Evolutionary conservation across 2,888 invertebrate genomes (phyloP).

Genomic region (Tethea ocularis): DNA sequence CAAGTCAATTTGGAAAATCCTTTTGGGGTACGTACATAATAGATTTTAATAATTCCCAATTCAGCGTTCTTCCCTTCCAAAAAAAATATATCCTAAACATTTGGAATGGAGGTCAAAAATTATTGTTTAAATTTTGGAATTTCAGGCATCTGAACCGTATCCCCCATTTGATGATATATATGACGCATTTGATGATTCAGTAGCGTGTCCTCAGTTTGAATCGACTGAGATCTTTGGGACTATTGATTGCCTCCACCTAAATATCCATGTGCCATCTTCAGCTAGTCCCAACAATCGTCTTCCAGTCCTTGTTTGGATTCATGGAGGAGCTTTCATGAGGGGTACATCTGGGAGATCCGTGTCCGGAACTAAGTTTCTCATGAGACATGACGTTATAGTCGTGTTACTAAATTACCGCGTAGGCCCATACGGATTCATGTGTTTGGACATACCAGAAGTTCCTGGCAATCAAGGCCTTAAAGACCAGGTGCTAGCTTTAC

Average conservation of each 20-base stretch:
- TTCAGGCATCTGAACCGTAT: slow-evolving; percentile 33
- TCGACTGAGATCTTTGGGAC: slow-evolving; percentile 47
- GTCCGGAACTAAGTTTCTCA: slow-evolving; percentile 47
- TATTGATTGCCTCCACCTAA: slow-evolving; percentile 84
- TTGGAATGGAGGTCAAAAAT: no score
- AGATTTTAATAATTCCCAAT: neutral
- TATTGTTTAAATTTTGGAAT: slow-evolving; percentile 4
- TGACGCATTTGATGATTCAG: slow-evolving; percentile 36
- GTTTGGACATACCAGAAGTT: slow-evolving; percentile 53
- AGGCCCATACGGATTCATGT: slow-evolving; percentile 65
- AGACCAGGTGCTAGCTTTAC: slow-evolving; percentile 54
- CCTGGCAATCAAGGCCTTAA: slow-evolving; percentile 65
- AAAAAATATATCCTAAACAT: no score
- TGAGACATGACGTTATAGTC: slow-evolving; percentile 49
- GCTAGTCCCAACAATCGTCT: slow-evolving; percentile 36
- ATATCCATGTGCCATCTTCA: slow-evolving; percentile 80
- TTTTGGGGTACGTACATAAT: slow-evolving; percentile 46
- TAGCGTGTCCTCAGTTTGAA: slow-evolving; percentile 26
- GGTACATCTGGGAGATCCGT: slow-evolving; percentile 38
- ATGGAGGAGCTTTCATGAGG: slow-evolving; percentile 51
- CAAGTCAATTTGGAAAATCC: slow-evolving; percentile 43
- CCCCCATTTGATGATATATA: slow-evolving; percentile 33
- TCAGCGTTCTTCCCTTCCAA: no score
- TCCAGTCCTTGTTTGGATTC: slow-evolving; percentile 59
- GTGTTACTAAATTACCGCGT: slow-evolving; percentile 53